Percentiles rank a stretch among this genome's conserved stretches.
phyloP scores from a whole-genome alignment of 1,140 invertebrate species.

The Asobara japonica region DNA sequence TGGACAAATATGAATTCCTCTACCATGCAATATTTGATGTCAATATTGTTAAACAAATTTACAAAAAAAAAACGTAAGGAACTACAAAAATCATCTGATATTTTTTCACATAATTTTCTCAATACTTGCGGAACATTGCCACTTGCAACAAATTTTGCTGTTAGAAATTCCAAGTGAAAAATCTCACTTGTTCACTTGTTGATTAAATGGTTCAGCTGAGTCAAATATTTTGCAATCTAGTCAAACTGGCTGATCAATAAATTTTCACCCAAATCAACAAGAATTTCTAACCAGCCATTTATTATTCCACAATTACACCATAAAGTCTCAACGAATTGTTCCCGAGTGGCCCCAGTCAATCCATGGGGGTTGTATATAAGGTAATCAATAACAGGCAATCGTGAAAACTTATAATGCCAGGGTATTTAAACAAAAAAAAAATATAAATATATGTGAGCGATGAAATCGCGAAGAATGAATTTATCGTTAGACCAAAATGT shows the following conservation, averaged over 20 bases:
- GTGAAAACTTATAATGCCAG: constrained; percentile 5
- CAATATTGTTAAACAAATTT: too few relatives aligned
- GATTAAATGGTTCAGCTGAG: too few relatives aligned
- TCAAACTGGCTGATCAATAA: not conserved
- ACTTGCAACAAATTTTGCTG: not conserved
- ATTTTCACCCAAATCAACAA: too few relatives aligned
- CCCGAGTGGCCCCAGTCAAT: not conserved
- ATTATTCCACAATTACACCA: not conserved
- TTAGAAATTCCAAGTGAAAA: too few relatives aligned
- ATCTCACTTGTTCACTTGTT: too few relatives aligned
- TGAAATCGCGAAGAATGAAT: not conserved
- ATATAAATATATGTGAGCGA: not conserved
- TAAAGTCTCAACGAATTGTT: constrained; percentile 2
- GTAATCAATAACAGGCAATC: not conserved
- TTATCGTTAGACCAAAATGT: not conserved
- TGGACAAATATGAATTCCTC: too few relatives aligned
- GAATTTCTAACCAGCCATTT: not conserved
- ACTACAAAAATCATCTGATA: not conserved
- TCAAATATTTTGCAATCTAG: not conserved
- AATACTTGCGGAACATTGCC: too few relatives aligned
- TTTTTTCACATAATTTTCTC: not conserved
- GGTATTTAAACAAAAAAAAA: not conserved
- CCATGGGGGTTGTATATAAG: not conserved
- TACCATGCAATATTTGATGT: too few relatives aligned
- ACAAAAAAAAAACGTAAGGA: too few relatives aligned